phyloP scores from a whole-genome alignment of 2,888 invertebrate genomes.

The Zeuzera pyrina region DNA sequence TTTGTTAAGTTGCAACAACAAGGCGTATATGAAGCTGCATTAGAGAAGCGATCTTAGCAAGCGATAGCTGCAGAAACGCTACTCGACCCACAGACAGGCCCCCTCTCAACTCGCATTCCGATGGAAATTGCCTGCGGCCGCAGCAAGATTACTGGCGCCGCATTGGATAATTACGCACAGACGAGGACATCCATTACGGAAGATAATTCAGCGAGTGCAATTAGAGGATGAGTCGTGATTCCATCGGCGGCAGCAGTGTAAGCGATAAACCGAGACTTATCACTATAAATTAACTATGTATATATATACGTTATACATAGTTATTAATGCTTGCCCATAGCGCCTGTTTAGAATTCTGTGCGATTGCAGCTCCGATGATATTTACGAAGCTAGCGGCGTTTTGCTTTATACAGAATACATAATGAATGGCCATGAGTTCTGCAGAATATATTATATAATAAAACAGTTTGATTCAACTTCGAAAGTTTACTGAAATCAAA shows the following conservation, averaged over 20 bases:
- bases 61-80: constrained; percentile 50
- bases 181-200: constrained; percentile 59
- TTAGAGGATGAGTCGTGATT: constrained; percentile 53
- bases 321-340: constrained; percentile 32
- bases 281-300: constrained; percentile 40
- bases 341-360: constrained; percentile 36
- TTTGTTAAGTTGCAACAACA: constrained; percentile 40
- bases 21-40: constrained; percentile 7
- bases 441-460: neutral
- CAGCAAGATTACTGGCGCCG: constrained; percentile 47
- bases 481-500: constrained; percentile 18
- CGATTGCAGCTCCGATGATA: constrained; percentile 21
- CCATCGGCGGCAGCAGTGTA: constrained; percentile 28
- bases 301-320: no score
- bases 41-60: constrained; percentile 14
- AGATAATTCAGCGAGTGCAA: constrained; percentile 57
- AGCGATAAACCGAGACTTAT: constrained; percentile 29
- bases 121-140: constrained; percentile 49
- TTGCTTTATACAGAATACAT: constrained; percentile 23
- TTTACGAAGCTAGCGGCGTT: constrained; percentile 27
- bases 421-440: neutral
- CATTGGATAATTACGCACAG: constrained; percentile 48
- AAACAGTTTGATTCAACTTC: neutral
- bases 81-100: constrained; percentile 22
- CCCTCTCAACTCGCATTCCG: constrained; percentile 39